Conservation (phyloP, 2,797 vertebrate species). For the Pseudochirops corinnae region DNA sequence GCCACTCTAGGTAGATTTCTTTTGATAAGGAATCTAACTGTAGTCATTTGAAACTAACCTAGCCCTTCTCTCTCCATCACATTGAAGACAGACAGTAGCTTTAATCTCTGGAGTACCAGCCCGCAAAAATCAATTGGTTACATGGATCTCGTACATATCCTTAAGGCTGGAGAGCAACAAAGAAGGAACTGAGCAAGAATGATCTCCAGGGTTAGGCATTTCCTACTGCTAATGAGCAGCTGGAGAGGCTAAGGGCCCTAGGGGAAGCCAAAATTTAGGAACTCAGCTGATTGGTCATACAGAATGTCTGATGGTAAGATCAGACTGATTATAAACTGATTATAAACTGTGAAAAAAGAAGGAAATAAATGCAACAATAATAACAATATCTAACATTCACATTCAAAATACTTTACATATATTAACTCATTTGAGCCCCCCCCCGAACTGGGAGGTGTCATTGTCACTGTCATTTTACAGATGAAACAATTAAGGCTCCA, state of each 20-base stretch:
- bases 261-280: conserved; percentile 4
- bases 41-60: not conserved
- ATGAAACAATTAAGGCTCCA: not conserved
- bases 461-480: not conserved
- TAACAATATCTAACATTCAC: not conserved
- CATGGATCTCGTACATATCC: not conserved
- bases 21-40: conserved; percentile 35
- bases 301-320: not conserved
- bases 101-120: not conserved
- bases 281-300: not conserved
- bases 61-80: not conserved
- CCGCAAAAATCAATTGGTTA: not conserved
- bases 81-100: not conserved
- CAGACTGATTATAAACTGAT: conserved; percentile 53
- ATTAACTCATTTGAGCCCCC: not conserved
- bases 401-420: not conserved
- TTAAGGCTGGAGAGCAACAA: not conserved
- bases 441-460: not conserved
- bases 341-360: conserved; percentile 55
- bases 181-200: not conserved
- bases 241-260: conserved; percentile 17
- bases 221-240: conserved; percentile 27
- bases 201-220: conserved; percentile 10
- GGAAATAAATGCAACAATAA: conserved; percentile 22
- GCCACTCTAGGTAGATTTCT: conserved; percentile 26